These are phyloP conservation scores for Heliothis peltigera DNA, from an alignment of 2,888 invertebrate genomes.

Conservation along the genomic window DNA sequence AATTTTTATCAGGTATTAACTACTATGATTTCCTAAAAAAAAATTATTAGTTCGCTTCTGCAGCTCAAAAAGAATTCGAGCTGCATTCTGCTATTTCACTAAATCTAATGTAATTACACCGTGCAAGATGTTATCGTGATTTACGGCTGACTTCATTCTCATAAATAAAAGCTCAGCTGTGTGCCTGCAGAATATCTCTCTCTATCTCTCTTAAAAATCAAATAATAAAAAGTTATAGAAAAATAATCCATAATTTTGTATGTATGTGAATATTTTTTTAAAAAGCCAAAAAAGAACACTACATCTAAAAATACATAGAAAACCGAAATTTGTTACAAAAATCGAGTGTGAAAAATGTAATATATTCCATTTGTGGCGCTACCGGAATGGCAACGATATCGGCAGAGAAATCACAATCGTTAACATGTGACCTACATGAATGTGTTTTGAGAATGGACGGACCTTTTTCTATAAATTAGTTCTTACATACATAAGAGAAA, in stretches of 20 bases:
- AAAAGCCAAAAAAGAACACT: constrained; percentile 2
- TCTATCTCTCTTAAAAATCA: no score
- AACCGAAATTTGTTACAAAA: constrained; percentile 26
- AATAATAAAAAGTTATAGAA: not conserved
- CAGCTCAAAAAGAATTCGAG: no score
- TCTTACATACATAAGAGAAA: not conserved
- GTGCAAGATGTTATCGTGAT: no score
- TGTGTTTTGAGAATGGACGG: constrained; percentile 15
- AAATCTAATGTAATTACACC: no score
- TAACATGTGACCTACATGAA: constrained; percentile 24
- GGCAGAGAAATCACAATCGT: constrained; percentile 31
- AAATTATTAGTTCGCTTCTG: no score
- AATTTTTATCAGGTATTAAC: no score
- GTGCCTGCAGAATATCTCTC: no score
- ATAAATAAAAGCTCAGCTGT: no score
- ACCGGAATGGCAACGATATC: constrained; percentile 39
- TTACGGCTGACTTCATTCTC: no score
- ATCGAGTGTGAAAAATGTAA: constrained; percentile 32
- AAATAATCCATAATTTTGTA: not conserved
- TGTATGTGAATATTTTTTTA: no score
- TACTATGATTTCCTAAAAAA: no score
- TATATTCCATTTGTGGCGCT: constrained; percentile 47
- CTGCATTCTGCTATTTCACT: no score
- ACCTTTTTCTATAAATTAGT: not conserved
- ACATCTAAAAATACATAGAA: constrained; percentile 8